phyloP scores from a whole-genome alignment of 2,888 invertebrate species.

The Odontocerum albicorne region DNA sequence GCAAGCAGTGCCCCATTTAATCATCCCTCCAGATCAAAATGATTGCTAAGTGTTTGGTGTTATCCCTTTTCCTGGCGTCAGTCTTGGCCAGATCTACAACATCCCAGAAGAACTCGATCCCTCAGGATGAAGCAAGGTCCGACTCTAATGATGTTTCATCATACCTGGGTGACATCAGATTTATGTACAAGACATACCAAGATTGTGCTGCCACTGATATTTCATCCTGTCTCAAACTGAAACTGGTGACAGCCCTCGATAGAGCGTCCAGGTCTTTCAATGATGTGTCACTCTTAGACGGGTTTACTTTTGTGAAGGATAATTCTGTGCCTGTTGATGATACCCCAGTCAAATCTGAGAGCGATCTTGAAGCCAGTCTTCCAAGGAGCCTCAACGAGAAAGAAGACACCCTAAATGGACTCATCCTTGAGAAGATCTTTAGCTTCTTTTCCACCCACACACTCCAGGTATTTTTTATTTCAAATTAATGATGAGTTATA shows the following conservation, averaged over 20 bases:
- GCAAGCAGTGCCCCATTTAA: constrained; percentile 11
- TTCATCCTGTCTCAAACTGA: constrained; percentile 76
- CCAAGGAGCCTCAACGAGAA: constrained; percentile 74
- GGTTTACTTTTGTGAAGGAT: constrained; percentile 74
- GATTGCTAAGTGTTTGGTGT: constrained; percentile 53
- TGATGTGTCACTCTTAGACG: constrained; percentile 69
- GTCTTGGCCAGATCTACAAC: constrained; percentile 57
- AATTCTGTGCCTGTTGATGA: constrained; percentile 50
- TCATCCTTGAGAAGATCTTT: constrained; percentile 74
- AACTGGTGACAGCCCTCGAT: constrained; percentile 75
- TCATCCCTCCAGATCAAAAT: constrained; percentile 13
- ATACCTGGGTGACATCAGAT: constrained; percentile 67
- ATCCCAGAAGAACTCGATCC: constrained; percentile 50
- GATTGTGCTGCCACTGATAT: constrained; percentile 73
- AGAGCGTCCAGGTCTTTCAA: constrained; percentile 65
- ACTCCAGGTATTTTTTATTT: constrained; percentile 62
- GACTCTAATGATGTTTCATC: constrained; percentile 45
- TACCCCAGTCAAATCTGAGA: constrained; percentile 52
- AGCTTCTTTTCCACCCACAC: constrained; percentile 79
- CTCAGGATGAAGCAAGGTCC: constrained; percentile 47
- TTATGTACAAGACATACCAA: constrained; percentile 78
- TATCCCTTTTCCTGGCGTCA: constrained; percentile 57
- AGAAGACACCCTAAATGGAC: constrained; percentile 69
- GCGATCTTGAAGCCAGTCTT: constrained; percentile 69
- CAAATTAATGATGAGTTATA: too few species aligned